Percentiles rank a stretch among this genome's conserved stretches.
These are phyloP conservation scores for Microcebus lehilahytsara DNA, from an alignment of 2,113 vertebrate genomes.

Conservation along the genomic window DNA sequence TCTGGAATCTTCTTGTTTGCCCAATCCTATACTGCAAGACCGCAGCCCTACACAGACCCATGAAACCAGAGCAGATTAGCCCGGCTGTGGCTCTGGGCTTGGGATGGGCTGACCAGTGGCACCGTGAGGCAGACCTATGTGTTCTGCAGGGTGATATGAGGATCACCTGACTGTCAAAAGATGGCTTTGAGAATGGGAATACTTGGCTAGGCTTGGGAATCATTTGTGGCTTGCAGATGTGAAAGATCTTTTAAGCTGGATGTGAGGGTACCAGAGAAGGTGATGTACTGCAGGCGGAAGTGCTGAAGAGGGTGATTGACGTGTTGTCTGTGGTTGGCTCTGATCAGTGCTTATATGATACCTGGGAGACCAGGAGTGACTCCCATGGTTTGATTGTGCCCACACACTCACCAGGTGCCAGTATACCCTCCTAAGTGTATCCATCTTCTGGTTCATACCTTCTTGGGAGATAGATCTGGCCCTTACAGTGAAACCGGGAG, in stretches of 20 bases:
- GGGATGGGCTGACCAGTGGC: neutral
- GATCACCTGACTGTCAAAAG: neutral
- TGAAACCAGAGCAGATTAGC: neutral
- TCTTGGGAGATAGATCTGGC: neutral
- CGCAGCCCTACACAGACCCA: neutral
- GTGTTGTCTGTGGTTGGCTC: neutral
- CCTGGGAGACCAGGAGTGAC: neutral
- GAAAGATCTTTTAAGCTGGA: neutral
- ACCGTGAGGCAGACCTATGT: accelerated
- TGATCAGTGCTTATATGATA: neutral
- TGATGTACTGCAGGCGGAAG: too few relatives aligned
- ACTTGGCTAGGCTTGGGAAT: neutral
- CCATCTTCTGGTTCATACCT: neutral
- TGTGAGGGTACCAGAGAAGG: neutral
- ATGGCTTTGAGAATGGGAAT: too few relatives aligned
- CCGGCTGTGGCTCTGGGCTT: neutral
- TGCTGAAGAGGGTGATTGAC: neutral
- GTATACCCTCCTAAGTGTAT: neutral
- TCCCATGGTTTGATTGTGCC: too few relatives aligned
- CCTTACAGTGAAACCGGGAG: neutral
- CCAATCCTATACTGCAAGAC: neutral
- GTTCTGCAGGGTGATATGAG: neutral
- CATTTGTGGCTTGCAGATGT: neutral
- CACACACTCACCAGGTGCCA: neutral
- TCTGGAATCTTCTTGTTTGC: neutral